Base-by-base conservation (phyloP, 64 coral and sea anemone genomes). In the Montipora cactus region DNA sequence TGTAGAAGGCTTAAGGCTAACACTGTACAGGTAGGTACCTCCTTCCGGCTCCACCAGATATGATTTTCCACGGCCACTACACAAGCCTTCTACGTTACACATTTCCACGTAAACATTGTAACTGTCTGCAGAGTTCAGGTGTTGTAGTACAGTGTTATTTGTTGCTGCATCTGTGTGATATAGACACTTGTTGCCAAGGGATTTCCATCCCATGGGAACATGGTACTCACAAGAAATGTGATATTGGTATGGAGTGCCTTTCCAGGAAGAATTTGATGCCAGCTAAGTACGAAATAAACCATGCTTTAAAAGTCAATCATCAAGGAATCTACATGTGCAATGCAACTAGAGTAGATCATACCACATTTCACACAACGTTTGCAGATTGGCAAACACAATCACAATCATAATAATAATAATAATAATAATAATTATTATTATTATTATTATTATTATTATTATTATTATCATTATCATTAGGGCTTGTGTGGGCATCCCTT, bases 221-320 rank as follows among this genome's bases (percentile, higher is more conserved):
- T 6, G 57, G 21, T 8, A 52, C 10, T 0, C 25, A 25, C 80
- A 82, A 14, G 5, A 49, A 69, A 69, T 44, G 8, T 15, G 5
- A 15, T 68, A 84, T 68, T 84, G 11, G 4, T 19, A 3, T 9
- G 81, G 81, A 68, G 81, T 84, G 44, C 81, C 81, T 6, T n/a
- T 37, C 81, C 81, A 84, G 7, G 81, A 84, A 84, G 61, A 18
- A 13, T 13, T 0, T 68, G 4, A 3, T 14, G 18, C 64, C 64
- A n/a, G 16, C 64, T 68, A 18, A 68, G 14, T 18, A 68, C 4
- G 16, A 68, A 68, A 68, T 57, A 57, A 57, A 57, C 11, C 53
- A 57, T 57, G 53, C 53, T 11, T 57, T 11, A 57, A 11, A 57
- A 6, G 53, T 8, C 11, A 11, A 57, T 57, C 2, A 8, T 57